phyloP scores from a whole-genome alignment of 2,888 invertebrate species.

The Thysanoteuthis rhombus region DNA sequence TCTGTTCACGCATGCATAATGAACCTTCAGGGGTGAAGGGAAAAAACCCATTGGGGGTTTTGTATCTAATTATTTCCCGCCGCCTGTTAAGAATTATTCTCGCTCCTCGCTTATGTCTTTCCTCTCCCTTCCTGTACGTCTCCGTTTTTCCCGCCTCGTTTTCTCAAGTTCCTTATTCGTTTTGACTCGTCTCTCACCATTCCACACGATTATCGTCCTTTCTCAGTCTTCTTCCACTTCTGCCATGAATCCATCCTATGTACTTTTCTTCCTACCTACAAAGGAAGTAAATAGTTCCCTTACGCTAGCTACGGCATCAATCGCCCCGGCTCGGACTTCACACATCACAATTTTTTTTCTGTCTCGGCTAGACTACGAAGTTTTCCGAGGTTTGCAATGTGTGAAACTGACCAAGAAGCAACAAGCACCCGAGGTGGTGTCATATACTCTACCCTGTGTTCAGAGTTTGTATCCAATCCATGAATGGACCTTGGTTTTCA shows the following conservation, averaged over 20 bases:
- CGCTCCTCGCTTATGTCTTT: neutral
- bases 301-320: no score
- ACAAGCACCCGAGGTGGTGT: no score
- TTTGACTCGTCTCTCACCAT: neutral
- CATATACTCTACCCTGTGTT: no score
- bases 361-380: no score
- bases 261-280: neutral
- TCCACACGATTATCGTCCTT: neutral
- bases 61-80: neutral
- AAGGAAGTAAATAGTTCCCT: no score
- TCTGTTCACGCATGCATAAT: neutral
- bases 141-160: no score
- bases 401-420: no score
- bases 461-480: no score
- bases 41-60: neutral
- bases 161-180: neutral
- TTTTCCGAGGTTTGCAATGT: no score
- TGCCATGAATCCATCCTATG: neutral
- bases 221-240: neutral
- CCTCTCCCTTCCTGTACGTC: neutral
- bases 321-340: no score
- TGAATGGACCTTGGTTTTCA: no score
- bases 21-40: neutral
- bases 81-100: neutral
- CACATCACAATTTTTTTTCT: no score